Evolutionary conservation across 2,113 vertebrate genomes (phyloP), one percentile per base, ranked within the genome.

Genomic region (Centropus bengalensis): DNA sequence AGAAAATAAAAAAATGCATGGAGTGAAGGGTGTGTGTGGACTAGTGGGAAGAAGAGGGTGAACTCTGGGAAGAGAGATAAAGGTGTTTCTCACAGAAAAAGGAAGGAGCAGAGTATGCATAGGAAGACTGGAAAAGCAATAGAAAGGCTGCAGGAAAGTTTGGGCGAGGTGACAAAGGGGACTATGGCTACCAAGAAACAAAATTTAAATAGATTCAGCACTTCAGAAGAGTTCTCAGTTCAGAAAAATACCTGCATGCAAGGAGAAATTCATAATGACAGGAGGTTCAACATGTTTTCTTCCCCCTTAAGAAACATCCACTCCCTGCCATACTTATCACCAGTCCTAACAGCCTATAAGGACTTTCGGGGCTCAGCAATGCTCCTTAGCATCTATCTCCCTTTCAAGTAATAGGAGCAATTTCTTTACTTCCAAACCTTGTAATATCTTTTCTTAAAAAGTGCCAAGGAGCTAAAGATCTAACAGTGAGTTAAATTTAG

Each of bases 301-400:
- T 82, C 36, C 28, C 82, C 32, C 42, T 76, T 38, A 62, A 82
- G 70, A 49, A 69, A 21, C 32, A 58, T 7, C 60, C 45, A 21
- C 74, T 51, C 66, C 40, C 42, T 82, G 51, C 18, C 51, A 36
- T 6, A 26, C 28, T 23, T 11, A 18, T 4, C 40, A 67, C 14
- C 16, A 70, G 30, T 9, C 18, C 1, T 19, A 64, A 19, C 20
- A 58, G 32, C 14, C 83, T 16, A 6, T 2, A 14, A 74, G 30
- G 60, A 45, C 9, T 71, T 45, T 3, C 0, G 2, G 51, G 42
- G 24, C 27, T 56, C 9, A 0, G 63, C 58, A 44, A 54, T 2
- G 8, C 9, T 58, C 14, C 56, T 54, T 6, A 64, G 66, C 49
- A 54, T n/a, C 15, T 36, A 54, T n/a, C 15, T 36, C 32, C 54